Evolutionary conservation across 2,888 invertebrate genomes (phyloP).

Genomic region (Orgyia antiqua): DNA sequence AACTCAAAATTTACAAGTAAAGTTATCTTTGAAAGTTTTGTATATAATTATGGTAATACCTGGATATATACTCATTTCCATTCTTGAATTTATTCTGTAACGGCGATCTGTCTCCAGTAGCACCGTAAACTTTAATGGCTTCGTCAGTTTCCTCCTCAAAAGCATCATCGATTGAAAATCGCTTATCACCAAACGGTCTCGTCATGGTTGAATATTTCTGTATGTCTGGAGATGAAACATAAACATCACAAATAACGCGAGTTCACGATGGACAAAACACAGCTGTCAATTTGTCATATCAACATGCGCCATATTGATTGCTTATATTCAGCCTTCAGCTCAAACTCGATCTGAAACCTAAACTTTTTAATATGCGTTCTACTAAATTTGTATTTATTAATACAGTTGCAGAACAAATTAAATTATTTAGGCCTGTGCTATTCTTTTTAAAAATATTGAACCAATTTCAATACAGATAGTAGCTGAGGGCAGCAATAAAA

Average conservation of each 20-base stretch:
- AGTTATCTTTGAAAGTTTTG: slow-evolving; percentile 2
- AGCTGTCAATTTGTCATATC: slow-evolving; percentile 72
- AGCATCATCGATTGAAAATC: slow-evolving; percentile 90
- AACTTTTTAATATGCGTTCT: too few relatives aligned
- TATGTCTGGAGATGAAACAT: slow-evolving; percentile 47
- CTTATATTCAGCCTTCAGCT: too few relatives aligned
- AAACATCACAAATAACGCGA: slow-evolving; percentile 57
- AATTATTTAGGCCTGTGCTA: too few relatives aligned
- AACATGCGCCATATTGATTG: slow-evolving; percentile 70
- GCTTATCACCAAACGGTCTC: slow-evolving; percentile 77
- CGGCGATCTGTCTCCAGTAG: slow-evolving; percentile 85
- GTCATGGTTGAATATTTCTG: slow-evolving; percentile 61
- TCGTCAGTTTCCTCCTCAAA: slow-evolving; percentile 92
- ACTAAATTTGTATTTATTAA: too few relatives aligned
- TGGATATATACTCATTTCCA: slow-evolving; percentile 60
- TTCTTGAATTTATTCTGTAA: slow-evolving; percentile 73
- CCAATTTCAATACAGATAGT: too few relatives aligned
- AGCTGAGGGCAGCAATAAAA: too few relatives aligned
- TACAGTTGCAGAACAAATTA: too few relatives aligned
- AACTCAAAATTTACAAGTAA: slow-evolving; percentile 4
- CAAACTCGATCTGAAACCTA: too few relatives aligned
- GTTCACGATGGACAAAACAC: slow-evolving; percentile 60
- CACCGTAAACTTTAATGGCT: slow-evolving; percentile 88
- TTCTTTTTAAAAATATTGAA: too few relatives aligned
- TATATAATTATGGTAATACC: slow-evolving; percentile 33